Evolutionary conservation across 30 jellyfish, hydroid and myxozoan species (phyloP).

Genomic region (Cassiopea andromeda): DNA sequence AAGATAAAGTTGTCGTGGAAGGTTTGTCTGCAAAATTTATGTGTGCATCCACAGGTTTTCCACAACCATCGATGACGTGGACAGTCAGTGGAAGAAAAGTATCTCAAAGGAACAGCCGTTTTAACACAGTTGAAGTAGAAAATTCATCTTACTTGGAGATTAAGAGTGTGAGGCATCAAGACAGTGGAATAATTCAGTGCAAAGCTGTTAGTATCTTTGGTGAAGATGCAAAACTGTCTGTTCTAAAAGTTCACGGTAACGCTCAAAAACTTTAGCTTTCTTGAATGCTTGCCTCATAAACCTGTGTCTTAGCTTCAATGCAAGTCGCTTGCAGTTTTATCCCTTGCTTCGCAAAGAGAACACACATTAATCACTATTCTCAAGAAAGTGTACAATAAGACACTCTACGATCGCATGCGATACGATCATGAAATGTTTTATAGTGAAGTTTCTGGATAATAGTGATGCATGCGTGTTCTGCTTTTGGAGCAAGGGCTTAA

Average conservation of each 20-base stretch:
- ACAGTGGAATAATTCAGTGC: not conserved
- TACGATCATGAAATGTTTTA: too few species aligned
- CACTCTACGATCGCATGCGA: too few species aligned
- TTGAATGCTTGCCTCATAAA: too few species aligned
- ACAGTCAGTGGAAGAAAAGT: not conserved
- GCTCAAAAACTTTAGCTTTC: fast-evolving
- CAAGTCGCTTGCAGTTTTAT: too few species aligned
- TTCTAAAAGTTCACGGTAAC: not conserved
- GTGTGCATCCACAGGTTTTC: not conserved
- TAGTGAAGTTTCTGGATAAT: too few species aligned
- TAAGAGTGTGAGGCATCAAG: not conserved
- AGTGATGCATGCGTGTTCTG: too few species aligned
- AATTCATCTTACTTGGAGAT: not conserved
- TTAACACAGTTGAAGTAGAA: not conserved
- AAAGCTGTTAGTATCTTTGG: not conserved
- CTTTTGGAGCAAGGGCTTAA: too few species aligned
- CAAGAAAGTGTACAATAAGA: too few species aligned
- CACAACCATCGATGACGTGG: constrained; percentile 14
- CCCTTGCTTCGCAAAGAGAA: too few species aligned
- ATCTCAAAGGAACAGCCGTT: not conserved
- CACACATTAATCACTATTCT: too few species aligned
- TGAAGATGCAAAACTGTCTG: not conserved
- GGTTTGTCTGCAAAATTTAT: not conserved
- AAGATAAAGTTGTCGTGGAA: not conserved
- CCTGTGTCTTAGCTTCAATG: too few species aligned